Conservation (phyloP, 2,113 vertebrate genomes). For the Laticauda colubrina region DNA sequence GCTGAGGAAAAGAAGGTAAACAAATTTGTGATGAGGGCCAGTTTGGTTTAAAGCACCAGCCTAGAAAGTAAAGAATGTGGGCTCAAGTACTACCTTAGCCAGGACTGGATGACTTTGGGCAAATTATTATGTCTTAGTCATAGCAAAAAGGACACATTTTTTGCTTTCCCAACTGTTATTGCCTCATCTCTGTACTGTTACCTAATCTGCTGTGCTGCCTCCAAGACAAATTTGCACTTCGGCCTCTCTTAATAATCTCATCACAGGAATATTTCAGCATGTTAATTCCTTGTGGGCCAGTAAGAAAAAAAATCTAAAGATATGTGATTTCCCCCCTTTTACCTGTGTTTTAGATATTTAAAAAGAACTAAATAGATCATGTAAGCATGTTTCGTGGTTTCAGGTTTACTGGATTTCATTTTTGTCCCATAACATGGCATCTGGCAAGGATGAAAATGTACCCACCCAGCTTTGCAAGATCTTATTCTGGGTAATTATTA, state of each 20-base stretch:
- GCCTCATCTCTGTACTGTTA: not conserved
- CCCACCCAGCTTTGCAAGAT: too few relatives aligned
- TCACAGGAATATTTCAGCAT: not conserved
- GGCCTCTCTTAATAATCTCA: not conserved
- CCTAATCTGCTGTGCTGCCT: not conserved
- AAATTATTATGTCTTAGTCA: not conserved
- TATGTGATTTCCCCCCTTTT: not conserved
- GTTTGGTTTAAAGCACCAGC: not conserved
- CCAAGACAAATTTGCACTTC: not conserved
- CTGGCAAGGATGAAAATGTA: too few relatives aligned
- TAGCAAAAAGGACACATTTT: not conserved
- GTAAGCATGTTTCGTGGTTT: too few relatives aligned
- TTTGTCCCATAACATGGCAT: too few relatives aligned
- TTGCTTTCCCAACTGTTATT: not conserved
- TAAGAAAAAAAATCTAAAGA: not conserved
- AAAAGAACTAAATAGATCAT: not conserved
- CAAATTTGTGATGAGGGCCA: not conserved
- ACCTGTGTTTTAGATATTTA: not conserved
- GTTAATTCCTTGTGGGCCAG: not conserved
- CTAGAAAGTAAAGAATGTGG: not conserved
- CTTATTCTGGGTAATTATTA: too few relatives aligned
- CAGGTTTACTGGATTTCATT: too few relatives aligned
- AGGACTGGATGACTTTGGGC: not conserved
- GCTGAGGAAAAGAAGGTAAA: not conserved
- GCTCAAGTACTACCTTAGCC: not conserved